These are phyloP conservation scores for Eumeta japonica DNA, from an alignment of 1,140 invertebrate genomes.

Conservation along the genomic window DNA sequence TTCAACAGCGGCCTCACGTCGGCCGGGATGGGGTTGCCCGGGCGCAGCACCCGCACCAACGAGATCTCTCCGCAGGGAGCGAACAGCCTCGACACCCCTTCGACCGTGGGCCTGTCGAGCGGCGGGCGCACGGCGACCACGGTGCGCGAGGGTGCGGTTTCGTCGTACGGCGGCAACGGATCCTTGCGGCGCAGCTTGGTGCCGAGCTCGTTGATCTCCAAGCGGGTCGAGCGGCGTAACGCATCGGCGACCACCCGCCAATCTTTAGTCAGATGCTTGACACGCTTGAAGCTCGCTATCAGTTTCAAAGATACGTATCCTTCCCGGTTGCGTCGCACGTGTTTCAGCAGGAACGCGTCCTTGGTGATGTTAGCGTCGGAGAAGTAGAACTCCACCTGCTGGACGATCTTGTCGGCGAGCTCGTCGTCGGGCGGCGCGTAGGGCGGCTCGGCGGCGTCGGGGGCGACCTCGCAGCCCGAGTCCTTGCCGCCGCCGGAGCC, in stretches of 20 bases:
- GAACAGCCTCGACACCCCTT: constrained; percentile 85
- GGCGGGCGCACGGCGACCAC: constrained; percentile 85
- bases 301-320: constrained; percentile 92
- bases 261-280: constrained; percentile 89
- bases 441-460: constrained; percentile 55
- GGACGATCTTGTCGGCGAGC: constrained; percentile 72
- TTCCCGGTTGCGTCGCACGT: constrained; percentile 90
- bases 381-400: constrained; percentile 91
- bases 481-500: constrained; percentile 63
- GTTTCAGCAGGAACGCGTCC: constrained; percentile 92
- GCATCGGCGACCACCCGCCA: constrained; percentile 89
- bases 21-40: constrained; percentile 82
- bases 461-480: constrained; percentile 65
- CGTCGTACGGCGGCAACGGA: constrained; percentile 84
- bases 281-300: constrained; percentile 90
- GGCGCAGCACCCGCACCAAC: constrained; percentile 78
- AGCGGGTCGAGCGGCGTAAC: constrained; percentile 72
- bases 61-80: constrained; percentile 84
- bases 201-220: constrained; percentile 87
- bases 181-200: constrained; percentile 87
- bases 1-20: constrained; percentile 86
- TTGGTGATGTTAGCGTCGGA: constrained; percentile 92
- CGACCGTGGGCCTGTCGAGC: constrained; percentile 79
- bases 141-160: constrained; percentile 86
- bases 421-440: constrained; percentile 69